phyloP scores from a whole-genome alignment of 2,797 vertebrate genomes.

The Streptopelia turtur region DNA sequence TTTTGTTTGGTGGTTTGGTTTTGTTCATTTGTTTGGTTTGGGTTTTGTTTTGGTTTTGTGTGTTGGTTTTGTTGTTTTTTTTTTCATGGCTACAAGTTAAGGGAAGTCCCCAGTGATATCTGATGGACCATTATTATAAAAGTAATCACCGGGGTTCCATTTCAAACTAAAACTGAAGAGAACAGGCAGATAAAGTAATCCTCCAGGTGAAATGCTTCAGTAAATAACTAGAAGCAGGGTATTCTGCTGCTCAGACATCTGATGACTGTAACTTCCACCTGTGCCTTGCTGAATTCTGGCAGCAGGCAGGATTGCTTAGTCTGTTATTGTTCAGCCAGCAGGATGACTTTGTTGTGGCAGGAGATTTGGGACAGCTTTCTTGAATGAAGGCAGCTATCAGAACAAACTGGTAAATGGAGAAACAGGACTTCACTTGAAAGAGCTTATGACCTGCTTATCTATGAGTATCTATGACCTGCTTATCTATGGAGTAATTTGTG shows the following conservation, averaged over 20 bases:
- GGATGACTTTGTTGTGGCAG: slow-evolving; percentile 9
- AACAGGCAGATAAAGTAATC: neutral
- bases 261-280: slow-evolving; percentile 16
- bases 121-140: neutral
- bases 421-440: neutral
- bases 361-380: neutral
- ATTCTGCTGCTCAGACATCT: slow-evolving; percentile 18
- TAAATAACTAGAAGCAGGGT: neutral
- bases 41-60: neutral
- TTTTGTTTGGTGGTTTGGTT: neutral
- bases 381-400: neutral
- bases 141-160: neutral
- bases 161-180: neutral
- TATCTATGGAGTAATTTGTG: neutral
- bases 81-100: neutral
- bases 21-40: no score
- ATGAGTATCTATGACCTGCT: neutral
- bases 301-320: neutral
- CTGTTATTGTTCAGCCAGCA: slow-evolving; percentile 9
- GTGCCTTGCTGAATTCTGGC: slow-evolving; percentile 21
- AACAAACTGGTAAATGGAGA: neutral
- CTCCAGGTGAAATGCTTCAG: slow-evolving; percentile 6
- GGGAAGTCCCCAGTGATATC: neutral
- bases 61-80: neutral
- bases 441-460: neutral